Evolutionary conservation across 1,140 invertebrate genomes (phyloP), one percentile per base, ranked within the genome.

Genomic region (Andricus grossulariae): DNA sequence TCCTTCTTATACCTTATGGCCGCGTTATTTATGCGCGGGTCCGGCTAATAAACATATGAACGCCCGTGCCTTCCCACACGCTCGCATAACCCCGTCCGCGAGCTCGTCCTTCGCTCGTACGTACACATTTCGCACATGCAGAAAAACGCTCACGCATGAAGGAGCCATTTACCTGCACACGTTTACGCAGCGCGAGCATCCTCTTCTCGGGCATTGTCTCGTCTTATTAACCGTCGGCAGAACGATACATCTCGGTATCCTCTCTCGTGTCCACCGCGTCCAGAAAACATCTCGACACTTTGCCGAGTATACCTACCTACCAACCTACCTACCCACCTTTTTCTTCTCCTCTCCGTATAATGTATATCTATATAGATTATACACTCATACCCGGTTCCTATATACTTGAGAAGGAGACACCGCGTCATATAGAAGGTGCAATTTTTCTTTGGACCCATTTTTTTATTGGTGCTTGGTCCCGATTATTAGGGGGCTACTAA

Each of bases 31-130:
- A 91, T 91, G 89, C 89, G 32, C 83, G 85, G 89, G 87, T 91
- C 88, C 82, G 87, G 88, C 90, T 91, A 91, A 91, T 91, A 91
- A 91, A 91, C 90, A 91, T 91, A 91, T 91, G 90, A 91, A 90
- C 90, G 89, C 87, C 87, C 85, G 87, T 88, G 87, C 83, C 86
- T 88, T 83, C 86, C 85, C 86, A 87, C 86, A 85, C 84, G 80
- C 81, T 66, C 54, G 60, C 78, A 71, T 71, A 60, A 60, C 19
- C 73, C 50, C 51, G 50, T 32, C 18, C 39, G 66, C 74, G 74
- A 49, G 16, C 32, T 66, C 76, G 78, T 79, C 73, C 74, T 78
- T 78, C 74, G 73, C 80, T 66, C 21, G 12, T 66, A 66, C 25
- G 32, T 39, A 32, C 32, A 15, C 21, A 57, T 32, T 60, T 55